Evolutionary conservation across 1,140 invertebrate genomes (phyloP), one percentile per base, ranked within the genome.

Genomic region (Orussus abietinus): DNA sequence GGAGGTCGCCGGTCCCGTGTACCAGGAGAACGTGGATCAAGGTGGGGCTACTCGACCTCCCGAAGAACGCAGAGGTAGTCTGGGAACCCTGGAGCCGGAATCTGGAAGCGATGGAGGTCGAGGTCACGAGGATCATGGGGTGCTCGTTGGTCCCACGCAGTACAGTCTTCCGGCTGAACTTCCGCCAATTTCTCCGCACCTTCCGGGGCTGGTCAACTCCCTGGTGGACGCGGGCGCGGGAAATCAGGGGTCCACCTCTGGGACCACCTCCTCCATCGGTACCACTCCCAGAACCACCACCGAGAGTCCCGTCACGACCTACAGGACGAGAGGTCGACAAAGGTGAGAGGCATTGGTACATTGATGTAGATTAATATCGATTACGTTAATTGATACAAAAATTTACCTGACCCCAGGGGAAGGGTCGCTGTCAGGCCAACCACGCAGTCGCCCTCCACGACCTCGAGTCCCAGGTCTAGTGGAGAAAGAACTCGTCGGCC

Each of bases 191-290:
- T 77, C 75, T 9, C 72, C 76, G 0, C 73, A 77, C 38, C 59
- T 81, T 19, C 77, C 78, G 6, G 77, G 77, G 1, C 53, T 81
- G 13, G 76, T 81, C 0, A 83, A 81, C 52, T 76, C 79, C 7
- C 59, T 83, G 12, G 61, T 80, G 44, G 79, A 82, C 33, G 62
- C 62, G 20, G 48, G 54, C 38, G 59, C 42, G 3, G 47, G 46
- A 9, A 45, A 35, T 7, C n/a, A 42, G 13, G 26, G 22, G 12
- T 34, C 52, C 0, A 50, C 49, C 5, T 55, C 51, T 0, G 42
- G 62, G 2, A 57, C 59, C 2, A 60, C 53, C 1, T 52, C 53
- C 4, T 50, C 56, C 0, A 47, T 51, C 0, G 57, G 53, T 1
- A 51, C 58, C 0, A 55, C 56, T 4, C 54, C 53, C 0, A 62